Percentiles rank a stretch among this genome's conserved stretches.
These are phyloP conservation scores for Mus spicilegus DNA, from an alignment of 2,113 vertebrate species.

Conservation along the genomic window DNA sequence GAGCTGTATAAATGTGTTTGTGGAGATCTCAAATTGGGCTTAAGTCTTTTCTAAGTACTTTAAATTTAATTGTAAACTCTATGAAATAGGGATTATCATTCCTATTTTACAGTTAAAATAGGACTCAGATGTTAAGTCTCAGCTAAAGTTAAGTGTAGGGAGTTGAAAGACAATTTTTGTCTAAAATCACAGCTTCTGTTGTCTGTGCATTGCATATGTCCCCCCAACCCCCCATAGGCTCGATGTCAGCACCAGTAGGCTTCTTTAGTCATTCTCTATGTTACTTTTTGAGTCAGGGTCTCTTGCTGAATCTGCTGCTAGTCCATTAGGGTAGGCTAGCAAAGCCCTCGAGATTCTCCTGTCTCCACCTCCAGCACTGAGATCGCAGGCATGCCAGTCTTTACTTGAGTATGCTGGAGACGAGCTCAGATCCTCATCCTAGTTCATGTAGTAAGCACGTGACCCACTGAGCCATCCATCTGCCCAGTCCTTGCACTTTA, in stretches of 20 bases:
- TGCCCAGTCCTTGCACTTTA: neutral
- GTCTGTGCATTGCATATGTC: neutral
- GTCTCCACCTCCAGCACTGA: neutral
- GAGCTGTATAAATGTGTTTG: slow-evolving; percentile 58
- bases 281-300: neutral
- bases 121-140: neutral
- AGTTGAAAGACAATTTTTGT: slow-evolving; percentile 46
- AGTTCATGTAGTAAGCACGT: neutral
- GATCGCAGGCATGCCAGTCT: neutral
- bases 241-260: neutral
- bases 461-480: neutral
- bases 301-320: neutral
- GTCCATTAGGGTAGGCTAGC: neutral
- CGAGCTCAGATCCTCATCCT: neutral
- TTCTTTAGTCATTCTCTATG: neutral
- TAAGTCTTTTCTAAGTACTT: slow-evolving; percentile 46
- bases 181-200: neutral
- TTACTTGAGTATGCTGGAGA: neutral
- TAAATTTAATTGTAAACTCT: slow-evolving; percentile 50
- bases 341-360: neutral
- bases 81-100: slow-evolving; percentile 27
- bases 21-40: slow-evolving; percentile 52
- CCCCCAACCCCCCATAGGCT: too few species aligned
- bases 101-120: neutral
- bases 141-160: neutral